Evolutionary conservation across 2,797 vertebrate genomes (phyloP).

Genomic region (Eulemur coronatus): DNA sequence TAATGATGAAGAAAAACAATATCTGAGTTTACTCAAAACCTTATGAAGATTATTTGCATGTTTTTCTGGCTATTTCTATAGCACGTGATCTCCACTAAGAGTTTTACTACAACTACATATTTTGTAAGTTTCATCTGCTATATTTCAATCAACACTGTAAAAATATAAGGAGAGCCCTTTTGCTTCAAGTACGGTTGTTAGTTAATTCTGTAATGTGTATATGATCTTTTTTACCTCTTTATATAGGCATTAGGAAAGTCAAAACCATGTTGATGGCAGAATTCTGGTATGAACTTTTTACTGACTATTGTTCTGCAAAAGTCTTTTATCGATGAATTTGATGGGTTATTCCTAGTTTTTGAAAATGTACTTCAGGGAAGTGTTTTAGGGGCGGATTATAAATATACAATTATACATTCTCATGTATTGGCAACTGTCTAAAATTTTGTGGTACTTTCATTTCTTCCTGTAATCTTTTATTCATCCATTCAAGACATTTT

Average conservation of each 20-base stretch:
- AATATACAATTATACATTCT: not conserved
- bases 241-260: fast-evolving
- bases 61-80: not conserved
- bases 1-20: not conserved
- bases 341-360: not conserved
- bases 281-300: not conserved
- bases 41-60: not conserved
- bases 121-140: not conserved
- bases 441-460: not conserved
- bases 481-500: not conserved
- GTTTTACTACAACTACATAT: not conserved
- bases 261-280: not conserved
- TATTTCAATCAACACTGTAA: not conserved
- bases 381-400: not conserved
- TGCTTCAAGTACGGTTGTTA: not conserved
- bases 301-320: not conserved
- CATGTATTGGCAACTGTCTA: not conserved
- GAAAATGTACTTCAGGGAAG: not conserved
- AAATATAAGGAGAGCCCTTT: not conserved
- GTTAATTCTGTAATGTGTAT: not conserved
- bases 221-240: not conserved
- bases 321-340: not conserved
- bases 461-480: not conserved
- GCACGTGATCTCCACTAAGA: not conserved
- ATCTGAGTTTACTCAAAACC: not conserved